Evolutionary conservation across 2,888 invertebrate genomes (phyloP), one percentile per base, ranked within the genome.

Genomic region (Leucophenga maculata): DNA sequence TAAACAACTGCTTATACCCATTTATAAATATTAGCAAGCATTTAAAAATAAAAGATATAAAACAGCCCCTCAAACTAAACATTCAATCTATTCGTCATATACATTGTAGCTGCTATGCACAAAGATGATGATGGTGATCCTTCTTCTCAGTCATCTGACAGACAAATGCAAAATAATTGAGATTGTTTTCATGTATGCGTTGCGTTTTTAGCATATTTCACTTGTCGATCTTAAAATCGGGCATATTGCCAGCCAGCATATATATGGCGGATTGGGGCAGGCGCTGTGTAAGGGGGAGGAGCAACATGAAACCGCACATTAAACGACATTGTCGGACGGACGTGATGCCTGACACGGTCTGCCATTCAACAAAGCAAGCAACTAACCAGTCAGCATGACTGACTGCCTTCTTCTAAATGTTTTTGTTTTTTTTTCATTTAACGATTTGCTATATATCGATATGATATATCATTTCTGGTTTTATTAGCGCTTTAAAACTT

Each of bases 231-330:
- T 39, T 39, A 39, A 46, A 48, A 48, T 44, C 68, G 70, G 80
- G 82, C 83, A 72, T 4, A 11, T n/a, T 79, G 79, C 83, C 79
- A 79, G 70, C 69, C n/a, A n/a, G n/a, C n/a, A n/a, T n/a, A 65
- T 65, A 71, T 22, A 18, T 20, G 16, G 22, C 16, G 3, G 22
- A 54, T 6, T 26, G 39, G 18, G 16, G 22, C 18, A 54, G 54
- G n/a, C 11, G 3, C 18, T 11, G 39, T 6, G 39, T 9, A 8
- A 13, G 18, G 18, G 22, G 54, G 54, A 48, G 20, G 22, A 44
- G 46, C 46, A 48, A 48, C 70, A 75, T 76, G 69, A 77, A 77
- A 75, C 67, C 70, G 39, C 11, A 46, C 75, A 73, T 74, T 69
- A 77, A 74, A 73, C 69, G 64, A 62, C 62, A 77, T 68, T 75